phyloP scores from a whole-genome alignment of 30 jellyfish, hydroid and myxozoan genomes.

The Chironex yamaguchii region DNA sequence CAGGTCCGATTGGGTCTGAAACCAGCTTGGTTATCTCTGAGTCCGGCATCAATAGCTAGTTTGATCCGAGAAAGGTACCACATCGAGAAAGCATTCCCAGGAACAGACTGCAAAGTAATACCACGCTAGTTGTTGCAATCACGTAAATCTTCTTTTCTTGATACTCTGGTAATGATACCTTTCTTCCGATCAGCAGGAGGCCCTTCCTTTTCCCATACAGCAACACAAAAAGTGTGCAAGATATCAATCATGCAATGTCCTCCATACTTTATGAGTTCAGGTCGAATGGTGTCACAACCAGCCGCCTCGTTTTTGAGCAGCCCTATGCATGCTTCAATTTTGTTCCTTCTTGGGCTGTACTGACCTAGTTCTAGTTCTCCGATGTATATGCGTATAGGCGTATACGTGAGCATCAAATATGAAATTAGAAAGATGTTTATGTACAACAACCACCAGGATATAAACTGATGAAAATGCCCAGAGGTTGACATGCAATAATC shows the following conservation, averaged over 20 bases:
- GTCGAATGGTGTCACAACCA: not conserved
- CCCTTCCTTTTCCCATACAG: not conserved
- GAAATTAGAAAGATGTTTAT: no score
- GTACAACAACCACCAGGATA: no score
- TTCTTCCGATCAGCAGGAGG: not conserved
- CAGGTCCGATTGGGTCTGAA: not conserved
- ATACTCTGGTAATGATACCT: not conserved
- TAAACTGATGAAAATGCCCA: no score
- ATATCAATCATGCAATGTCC: not conserved
- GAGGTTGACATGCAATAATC: no score
- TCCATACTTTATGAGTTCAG: not conserved
- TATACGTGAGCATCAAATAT: no score
- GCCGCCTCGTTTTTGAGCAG: not conserved
- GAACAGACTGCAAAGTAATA: not conserved
- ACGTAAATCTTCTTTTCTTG: not conserved
- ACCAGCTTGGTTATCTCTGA: not conserved
- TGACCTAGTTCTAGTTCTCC: not conserved
- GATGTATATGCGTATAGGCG: no score
- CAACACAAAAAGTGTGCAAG: not conserved
- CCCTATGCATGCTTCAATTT: not conserved
- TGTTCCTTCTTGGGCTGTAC: not conserved
- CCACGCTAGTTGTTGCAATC: not conserved
- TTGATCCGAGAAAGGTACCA: not conserved
- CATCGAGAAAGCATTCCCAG: not conserved
- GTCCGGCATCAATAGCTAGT: not conserved